Evolutionary conservation across 2,888 invertebrate species (phyloP).

Genomic region (Ametastegia equiseti): DNA sequence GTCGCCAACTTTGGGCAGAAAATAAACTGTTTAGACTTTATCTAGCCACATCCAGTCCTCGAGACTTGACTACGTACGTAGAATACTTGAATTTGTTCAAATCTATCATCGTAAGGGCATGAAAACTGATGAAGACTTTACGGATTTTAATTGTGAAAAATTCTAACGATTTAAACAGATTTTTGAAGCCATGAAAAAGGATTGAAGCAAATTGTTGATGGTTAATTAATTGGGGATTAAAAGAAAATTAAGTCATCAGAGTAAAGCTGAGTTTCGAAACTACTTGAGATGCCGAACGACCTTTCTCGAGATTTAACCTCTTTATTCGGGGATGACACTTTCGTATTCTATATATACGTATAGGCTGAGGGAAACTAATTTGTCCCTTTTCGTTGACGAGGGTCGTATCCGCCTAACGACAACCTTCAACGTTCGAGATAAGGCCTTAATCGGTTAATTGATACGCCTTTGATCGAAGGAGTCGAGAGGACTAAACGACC

Average conservation of each 20-base stretch:
- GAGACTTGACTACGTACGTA: no score
- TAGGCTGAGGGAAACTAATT: slow-evolving; percentile 41
- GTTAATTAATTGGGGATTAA: not conserved
- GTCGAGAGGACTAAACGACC: not conserved
- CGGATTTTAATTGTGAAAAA: not conserved
- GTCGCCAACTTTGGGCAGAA: not conserved
- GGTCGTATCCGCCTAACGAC: slow-evolving; percentile 33
- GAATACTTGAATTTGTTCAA: no score
- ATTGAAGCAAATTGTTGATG: not conserved
- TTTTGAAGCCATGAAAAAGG: not conserved
- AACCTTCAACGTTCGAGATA: slow-evolving; percentile 26
- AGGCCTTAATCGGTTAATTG: slow-evolving; percentile 40
- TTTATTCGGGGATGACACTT: slow-evolving; percentile 41
- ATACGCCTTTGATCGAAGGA: slow-evolving; percentile 31
- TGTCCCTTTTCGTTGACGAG: slow-evolving; percentile 44
- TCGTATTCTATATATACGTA: not conserved
- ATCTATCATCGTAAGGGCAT: no score
- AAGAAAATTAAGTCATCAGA: not conserved
- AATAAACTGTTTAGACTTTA: not conserved
- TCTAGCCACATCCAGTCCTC: no score
- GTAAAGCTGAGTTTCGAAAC: not conserved
- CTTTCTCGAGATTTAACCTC: slow-evolving; percentile 23
- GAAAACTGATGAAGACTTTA: no score
- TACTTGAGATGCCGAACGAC: not conserved
- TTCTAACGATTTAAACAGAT: not conserved